These are phyloP conservation scores for Furnarius figulus DNA, from an alignment of 2,113 vertebrate genomes.

Conservation along the genomic window DNA sequence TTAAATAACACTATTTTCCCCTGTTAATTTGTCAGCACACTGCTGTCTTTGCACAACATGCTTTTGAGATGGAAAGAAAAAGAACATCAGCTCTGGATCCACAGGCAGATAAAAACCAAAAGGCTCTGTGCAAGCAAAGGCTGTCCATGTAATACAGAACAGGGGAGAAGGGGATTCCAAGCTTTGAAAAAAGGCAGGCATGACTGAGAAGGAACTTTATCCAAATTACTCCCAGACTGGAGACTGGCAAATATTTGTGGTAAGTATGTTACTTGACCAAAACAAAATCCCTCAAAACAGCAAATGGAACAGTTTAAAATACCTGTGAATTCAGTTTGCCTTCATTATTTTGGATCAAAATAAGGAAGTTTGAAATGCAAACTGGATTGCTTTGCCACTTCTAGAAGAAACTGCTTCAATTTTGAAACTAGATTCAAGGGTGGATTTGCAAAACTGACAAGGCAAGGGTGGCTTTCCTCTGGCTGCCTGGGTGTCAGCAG, in stretches of 20 bases:
- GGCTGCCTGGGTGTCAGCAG: not conserved
- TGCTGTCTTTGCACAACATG: not conserved
- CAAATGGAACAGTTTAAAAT: not conserved
- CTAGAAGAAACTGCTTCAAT: not conserved
- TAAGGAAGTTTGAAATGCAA: not conserved
- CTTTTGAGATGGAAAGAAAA: conserved; percentile 31
- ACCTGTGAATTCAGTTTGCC: not conserved
- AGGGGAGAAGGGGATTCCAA: not conserved
- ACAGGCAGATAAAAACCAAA: conserved; percentile 14
- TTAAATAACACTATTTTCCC: conserved; percentile 51
- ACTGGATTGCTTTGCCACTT: not conserved
- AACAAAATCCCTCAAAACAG: not conserved
- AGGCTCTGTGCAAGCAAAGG: not conserved
- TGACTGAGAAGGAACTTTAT: not conserved
- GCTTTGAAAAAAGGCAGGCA: not conserved
- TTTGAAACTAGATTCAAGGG: not conserved
- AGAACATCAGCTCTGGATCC: not conserved
- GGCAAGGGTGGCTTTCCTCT: not conserved
- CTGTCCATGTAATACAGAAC: not conserved
- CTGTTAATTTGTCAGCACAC: conserved; percentile 43
- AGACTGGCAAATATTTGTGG: not conserved
- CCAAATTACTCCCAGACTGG: not conserved
- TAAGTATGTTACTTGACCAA: not conserved
- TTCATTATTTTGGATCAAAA: not conserved
- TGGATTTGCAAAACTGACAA: not conserved